These are phyloP conservation scores for Melanotaenia pygmaea DNA, from an alignment of 2,797 vertebrate species.

Conservation along the genomic window DNA sequence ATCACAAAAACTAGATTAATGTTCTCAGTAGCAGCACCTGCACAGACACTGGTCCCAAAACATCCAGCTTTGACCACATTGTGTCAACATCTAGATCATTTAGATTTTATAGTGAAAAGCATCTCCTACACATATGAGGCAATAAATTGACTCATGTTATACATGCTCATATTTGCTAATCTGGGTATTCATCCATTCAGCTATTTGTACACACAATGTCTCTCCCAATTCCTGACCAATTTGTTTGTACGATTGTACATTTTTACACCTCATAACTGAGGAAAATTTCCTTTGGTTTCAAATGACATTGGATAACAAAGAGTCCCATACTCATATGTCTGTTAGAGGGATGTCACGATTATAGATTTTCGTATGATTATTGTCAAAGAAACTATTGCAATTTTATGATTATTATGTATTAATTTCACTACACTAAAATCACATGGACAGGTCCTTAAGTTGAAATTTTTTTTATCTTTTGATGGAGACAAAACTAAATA, in stretches of 20 bases:
- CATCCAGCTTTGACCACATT: neutral
- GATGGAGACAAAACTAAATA: too few species aligned
- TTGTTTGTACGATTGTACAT: neutral
- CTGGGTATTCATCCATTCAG: neutral
- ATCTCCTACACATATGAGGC: neutral
- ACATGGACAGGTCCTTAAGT: too few species aligned
- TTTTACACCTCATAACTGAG: neutral
- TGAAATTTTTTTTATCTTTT: too few species aligned
- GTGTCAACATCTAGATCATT: constrained; percentile 2
- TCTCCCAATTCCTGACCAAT: neutral
- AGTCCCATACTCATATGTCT: too few species aligned
- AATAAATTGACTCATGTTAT: neutral
- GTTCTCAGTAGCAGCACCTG: neutral
- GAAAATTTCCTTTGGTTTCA: neutral
- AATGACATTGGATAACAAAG: too few species aligned
- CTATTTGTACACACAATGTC: neutral
- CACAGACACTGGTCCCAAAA: neutral
- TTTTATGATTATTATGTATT: too few species aligned
- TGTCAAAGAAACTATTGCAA: too few species aligned
- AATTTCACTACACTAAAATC: too few species aligned
- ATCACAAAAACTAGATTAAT: neutral
- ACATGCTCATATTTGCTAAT: neutral
- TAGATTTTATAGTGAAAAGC: constrained; percentile 1
- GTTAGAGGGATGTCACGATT: too few species aligned
- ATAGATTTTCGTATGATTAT: too few species aligned